Percentiles rank a stretch among this genome's conserved stretches.
These are phyloP conservation scores for Dysmachus trigonus DNA, from an alignment of 2,888 invertebrate genomes.

Conservation along the genomic window DNA sequence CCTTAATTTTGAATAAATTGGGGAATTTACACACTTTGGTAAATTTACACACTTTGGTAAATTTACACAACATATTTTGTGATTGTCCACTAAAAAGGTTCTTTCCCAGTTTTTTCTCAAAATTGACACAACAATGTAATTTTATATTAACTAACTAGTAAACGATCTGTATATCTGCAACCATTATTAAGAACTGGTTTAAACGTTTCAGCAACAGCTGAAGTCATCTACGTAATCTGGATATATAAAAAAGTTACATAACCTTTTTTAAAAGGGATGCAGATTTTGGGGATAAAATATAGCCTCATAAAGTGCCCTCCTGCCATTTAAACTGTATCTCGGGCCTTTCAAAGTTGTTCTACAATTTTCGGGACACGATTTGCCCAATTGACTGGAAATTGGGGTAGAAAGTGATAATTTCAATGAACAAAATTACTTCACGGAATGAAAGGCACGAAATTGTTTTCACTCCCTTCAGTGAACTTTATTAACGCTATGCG, in stretches of 20 bases:
- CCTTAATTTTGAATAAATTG: no score
- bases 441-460: not conserved
- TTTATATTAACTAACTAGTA: no score
- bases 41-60: no score
- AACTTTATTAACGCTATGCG: constrained; percentile 18
- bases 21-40: no score
- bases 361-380: not conserved
- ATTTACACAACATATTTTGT: no score
- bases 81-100: no score
- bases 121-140: no score
- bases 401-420: not conserved
- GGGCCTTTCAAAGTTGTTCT: not conserved
- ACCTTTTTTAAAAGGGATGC: not conserved
- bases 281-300: not conserved
- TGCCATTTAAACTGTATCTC: not conserved
- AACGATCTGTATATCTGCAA: no score
- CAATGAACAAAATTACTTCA: constrained; percentile 12
- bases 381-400: constrained; percentile 33
- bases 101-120: no score
- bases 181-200: not conserved
- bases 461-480: not conserved
- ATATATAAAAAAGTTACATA: not conserved
- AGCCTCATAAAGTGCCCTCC: not conserved
- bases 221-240: not conserved
- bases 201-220: not conserved